Evolutionary conservation across 2,888 invertebrate species (phyloP).

Genomic region (Drymonia ruficornis): DNA sequence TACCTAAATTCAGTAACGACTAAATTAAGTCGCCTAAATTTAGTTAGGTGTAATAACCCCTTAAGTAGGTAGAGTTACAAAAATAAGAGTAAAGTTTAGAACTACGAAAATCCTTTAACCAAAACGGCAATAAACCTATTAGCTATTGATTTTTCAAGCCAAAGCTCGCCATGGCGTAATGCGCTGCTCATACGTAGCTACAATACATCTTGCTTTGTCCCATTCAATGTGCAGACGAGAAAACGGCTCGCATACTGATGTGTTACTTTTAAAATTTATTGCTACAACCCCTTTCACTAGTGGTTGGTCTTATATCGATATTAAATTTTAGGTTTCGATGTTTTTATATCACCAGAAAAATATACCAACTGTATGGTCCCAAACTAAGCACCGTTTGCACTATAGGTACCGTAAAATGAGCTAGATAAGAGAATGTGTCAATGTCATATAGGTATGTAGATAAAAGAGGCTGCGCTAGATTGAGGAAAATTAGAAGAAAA

Average conservation of each 20-base stretch:
- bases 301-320: constrained; percentile 39
- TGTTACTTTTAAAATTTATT: constrained; percentile 80
- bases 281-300: constrained; percentile 52
- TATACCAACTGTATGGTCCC: too few relatives aligned
- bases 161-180: constrained; percentile 48
- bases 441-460: too few relatives aligned
- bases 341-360: neutral
- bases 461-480: too few relatives aligned
- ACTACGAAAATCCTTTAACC: constrained; percentile 4
- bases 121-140: constrained; percentile 14
- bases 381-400: too few relatives aligned
- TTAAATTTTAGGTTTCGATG: constrained; percentile 6
- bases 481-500: too few relatives aligned
- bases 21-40: too few relatives aligned
- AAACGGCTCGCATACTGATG: constrained; percentile 79
- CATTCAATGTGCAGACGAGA: constrained; percentile 67
- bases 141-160: constrained; percentile 37
- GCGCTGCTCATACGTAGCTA: constrained; percentile 56
- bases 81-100: too few relatives aligned
- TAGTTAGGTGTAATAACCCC: too few relatives aligned
- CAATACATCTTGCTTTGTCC: constrained; percentile 79
- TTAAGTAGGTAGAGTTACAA: too few relatives aligned
- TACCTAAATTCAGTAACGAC: too few relatives aligned
- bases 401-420: too few relatives aligned
- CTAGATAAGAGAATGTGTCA: too few relatives aligned